Conservation (phyloP, 2,888 invertebrate genomes). For the Netelia virgata region DNA sequence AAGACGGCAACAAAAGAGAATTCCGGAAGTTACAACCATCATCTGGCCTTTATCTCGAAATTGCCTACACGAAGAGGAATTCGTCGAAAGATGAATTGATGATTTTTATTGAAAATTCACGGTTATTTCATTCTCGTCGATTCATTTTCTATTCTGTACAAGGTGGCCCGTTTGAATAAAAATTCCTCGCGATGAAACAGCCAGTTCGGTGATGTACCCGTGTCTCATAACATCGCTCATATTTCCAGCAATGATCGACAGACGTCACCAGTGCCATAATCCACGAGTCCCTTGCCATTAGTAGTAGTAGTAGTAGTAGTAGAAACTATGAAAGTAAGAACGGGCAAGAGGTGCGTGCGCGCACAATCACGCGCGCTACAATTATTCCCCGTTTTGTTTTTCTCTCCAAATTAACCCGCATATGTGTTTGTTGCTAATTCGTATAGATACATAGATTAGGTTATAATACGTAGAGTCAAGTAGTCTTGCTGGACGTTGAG, state of each 20-base stretch:
- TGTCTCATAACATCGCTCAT: not conserved
- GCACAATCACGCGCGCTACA: not conserved
- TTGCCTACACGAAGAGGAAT: not conserved
- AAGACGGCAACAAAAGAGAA: not conserved
- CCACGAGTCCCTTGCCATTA: not conserved
- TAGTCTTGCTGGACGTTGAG: slow-evolving; percentile 48
- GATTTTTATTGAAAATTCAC: not conserved
- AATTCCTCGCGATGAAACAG: not conserved
- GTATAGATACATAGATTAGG: slow-evolving; percentile 31
- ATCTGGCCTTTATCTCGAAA: not conserved
- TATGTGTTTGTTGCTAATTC: slow-evolving; percentile 48
- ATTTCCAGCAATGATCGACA: not conserved
- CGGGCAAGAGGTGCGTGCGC: not conserved
- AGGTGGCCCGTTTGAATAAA: not conserved
- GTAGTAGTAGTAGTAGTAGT: no score
- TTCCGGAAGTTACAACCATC: not conserved
- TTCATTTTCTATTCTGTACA: not conserved
- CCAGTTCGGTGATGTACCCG: not conserved
- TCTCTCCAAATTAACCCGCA: slow-evolving; percentile 16
- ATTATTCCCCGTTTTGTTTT: slow-evolving; percentile 4
- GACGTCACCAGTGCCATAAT: not conserved
- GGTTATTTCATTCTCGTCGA: not conserved
- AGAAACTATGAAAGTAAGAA: not conserved
- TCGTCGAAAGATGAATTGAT: not conserved
- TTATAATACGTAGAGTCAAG: slow-evolving; percentile 48